Percentiles rank a stretch among this genome's conserved stretches.
phyloP scores from a whole-genome alignment of 2,113 vertebrate genomes.

The Terrapene triunguis region DNA sequence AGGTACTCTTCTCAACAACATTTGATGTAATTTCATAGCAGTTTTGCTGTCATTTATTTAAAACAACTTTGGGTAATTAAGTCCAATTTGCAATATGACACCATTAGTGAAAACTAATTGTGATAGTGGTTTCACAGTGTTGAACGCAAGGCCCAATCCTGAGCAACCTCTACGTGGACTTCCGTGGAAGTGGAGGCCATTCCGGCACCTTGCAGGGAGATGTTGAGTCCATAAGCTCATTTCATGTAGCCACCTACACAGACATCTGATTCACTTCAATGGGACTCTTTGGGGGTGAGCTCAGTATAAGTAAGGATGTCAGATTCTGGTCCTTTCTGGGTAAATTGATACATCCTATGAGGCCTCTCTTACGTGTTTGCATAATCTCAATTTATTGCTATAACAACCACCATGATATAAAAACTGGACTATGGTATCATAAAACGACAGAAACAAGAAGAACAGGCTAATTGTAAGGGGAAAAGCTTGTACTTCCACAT shows the following conservation, averaged over 20 bases:
- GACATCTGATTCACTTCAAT: not conserved
- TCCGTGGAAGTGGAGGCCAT: fast-evolving
- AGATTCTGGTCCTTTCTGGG: not conserved
- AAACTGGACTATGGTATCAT: not conserved
- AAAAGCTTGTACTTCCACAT: not conserved
- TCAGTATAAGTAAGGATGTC: not conserved
- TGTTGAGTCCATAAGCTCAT: fast-evolving
- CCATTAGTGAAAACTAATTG: not conserved
- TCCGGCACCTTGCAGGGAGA: not conserved
- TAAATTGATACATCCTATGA: fast-evolving
- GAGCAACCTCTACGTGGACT: not conserved
- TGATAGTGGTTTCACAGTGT: not conserved
- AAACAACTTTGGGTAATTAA: fast-evolving
- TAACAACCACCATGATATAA: not conserved
- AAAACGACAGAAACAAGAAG: not conserved
- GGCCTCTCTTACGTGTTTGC: not conserved
- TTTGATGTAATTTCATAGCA: not conserved
- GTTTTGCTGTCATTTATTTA: not conserved
- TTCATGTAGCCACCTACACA: not conserved
- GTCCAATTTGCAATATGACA: fast-evolving
- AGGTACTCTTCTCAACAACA: not conserved
- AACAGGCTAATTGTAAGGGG: not conserved
- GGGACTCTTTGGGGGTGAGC: not conserved
- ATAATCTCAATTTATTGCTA: not conserved
- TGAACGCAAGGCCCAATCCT: not conserved